Percentiles rank a stretch among this genome's conserved stretches.
Conservation (phyloP, 2,113 vertebrate species). For the Brienomyrus longianalis region DNA sequence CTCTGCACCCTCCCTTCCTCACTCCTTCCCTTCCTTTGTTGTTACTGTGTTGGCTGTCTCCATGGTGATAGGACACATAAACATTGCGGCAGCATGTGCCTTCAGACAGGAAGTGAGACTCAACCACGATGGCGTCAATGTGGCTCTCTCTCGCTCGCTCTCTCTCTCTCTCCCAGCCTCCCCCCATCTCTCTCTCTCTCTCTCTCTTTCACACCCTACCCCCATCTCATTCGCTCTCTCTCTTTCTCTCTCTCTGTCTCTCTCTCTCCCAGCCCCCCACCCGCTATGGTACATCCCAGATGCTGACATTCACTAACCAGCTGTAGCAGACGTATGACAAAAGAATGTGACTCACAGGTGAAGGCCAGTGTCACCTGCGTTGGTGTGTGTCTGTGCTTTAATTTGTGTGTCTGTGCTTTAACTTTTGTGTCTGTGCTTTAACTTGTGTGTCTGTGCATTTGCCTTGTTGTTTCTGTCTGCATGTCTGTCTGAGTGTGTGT, state of each 20-base stretch:
- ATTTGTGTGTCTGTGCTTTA: not conserved
- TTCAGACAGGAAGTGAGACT: conserved; percentile 20
- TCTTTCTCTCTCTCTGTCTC: not conserved
- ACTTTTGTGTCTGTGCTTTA: not conserved
- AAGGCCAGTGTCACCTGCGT: not conserved
- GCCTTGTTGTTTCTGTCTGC: not conserved
- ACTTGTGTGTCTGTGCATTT: not conserved
- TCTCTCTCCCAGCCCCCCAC: not conserved
- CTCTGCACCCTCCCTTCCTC: not conserved
- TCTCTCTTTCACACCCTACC: not conserved
- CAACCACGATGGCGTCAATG: conserved; percentile 24
- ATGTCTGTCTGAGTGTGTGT: not conserved
- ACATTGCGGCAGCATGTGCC: conserved; percentile 23
- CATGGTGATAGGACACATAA: conserved; percentile 21
- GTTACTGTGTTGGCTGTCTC: conserved; percentile 11
- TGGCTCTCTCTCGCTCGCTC: not conserved
- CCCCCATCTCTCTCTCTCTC: no score
- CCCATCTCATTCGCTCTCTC: not conserved
- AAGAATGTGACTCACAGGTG: not conserved
- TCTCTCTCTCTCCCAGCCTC: no score
- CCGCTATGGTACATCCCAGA: not conserved
- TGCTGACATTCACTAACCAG: not conserved
- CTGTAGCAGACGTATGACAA: not conserved
- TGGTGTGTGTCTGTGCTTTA: not conserved
- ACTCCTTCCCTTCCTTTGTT: not conserved